Evolutionary conservation across 1,140 invertebrate species (phyloP).

Genomic region (Drosophila triauraria): DNA sequence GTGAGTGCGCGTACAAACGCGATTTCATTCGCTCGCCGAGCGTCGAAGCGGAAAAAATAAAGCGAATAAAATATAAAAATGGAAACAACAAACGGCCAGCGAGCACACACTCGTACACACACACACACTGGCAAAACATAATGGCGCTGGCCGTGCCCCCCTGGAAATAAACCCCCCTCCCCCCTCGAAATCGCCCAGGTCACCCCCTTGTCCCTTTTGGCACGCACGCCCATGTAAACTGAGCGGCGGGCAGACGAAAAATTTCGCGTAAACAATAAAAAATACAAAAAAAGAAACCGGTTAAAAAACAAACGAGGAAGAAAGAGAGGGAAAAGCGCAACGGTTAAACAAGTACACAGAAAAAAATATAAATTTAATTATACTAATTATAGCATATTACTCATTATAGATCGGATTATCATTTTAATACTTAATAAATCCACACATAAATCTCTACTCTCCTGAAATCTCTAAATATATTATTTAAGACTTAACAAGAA

Average conservation of each 20-base stretch:
- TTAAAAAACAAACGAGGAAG: conserved; percentile 39
- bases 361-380: neutral
- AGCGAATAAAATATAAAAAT: conserved; percentile 84
- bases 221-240: conserved; percentile 71
- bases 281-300: conserved; percentile 67
- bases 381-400: neutral
- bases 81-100: conserved; percentile 72
- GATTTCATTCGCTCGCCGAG: conserved; percentile 80
- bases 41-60: conserved; percentile 83
- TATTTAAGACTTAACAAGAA: too few species aligned
- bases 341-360: conserved; percentile 43
- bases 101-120: conserved; percentile 29
- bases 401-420: neutral
- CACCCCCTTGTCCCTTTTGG: conserved; percentile 35
- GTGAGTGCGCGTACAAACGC: conserved; percentile 53
- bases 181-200: neutral
- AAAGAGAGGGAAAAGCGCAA: conserved; percentile 40
- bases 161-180: conserved; percentile 2
- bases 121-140: conserved; percentile 67
- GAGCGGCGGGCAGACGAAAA: conserved; percentile 59
- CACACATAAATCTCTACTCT: fast-evolving
- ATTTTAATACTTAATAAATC: neutral
- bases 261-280: conserved; percentile 79
- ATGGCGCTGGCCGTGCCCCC: conserved; percentile 65
- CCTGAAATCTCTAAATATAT: neutral